Conservation (phyloP, 2,888 invertebrate genomes). For the Amblyjoppa fuscipennis region DNA sequence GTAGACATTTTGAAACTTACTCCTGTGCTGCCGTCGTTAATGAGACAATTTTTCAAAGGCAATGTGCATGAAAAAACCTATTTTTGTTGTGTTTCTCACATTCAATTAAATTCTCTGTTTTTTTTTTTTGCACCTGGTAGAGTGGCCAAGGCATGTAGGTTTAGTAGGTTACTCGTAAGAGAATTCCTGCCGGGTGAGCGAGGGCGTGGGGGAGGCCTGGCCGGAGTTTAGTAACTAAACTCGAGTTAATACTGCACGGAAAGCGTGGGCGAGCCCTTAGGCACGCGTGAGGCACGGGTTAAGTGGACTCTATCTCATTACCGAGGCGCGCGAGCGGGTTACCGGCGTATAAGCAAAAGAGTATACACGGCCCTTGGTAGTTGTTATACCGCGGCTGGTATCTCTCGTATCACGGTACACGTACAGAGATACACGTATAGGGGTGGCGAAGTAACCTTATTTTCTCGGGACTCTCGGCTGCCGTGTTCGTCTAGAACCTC, state of each 20-base stretch:
- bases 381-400: constrained; percentile 28
- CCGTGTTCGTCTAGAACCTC: constrained; percentile 58
- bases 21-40: background rate
- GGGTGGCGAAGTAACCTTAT: constrained; percentile 37
- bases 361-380: constrained; percentile 28
- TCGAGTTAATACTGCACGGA: constrained; percentile 67
- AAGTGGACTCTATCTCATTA: constrained; percentile 83
- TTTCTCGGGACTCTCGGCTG: constrained; percentile 27
- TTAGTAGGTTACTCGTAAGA: constrained; percentile 43
- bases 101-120: background rate
- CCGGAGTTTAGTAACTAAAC: constrained; percentile 75
- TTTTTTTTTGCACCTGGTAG: background rate
- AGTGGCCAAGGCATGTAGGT: background rate
- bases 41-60: background rate
- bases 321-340: constrained; percentile 67
- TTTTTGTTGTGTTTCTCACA: background rate
- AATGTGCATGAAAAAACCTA: background rate
- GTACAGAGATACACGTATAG: background rate
- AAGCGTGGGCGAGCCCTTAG: constrained; percentile 74
- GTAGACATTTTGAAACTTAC: background rate
- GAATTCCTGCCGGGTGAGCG: background rate
- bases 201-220: background rate
- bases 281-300: constrained; percentile 79
- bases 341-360: constrained; percentile 69
- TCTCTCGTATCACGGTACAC: constrained; percentile 1